phyloP scores from a whole-genome alignment of 2,113 vertebrate genomes.

The Siniperca chuatsi region DNA sequence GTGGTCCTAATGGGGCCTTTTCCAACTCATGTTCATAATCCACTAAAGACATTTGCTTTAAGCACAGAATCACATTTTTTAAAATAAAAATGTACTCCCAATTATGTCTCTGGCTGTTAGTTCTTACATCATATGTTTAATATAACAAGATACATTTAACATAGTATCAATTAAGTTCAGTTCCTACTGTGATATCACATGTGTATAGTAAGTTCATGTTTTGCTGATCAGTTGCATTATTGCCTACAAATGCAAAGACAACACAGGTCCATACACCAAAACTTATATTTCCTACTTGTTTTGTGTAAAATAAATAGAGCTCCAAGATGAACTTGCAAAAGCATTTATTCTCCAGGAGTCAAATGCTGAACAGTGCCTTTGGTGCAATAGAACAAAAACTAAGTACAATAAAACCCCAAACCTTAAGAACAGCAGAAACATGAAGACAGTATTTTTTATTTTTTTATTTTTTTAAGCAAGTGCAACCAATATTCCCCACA shows the following conservation, averaged over 20 bases:
- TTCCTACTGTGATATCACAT: too few species aligned
- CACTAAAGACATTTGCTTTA: conserved; percentile 58
- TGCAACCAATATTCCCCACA: conserved; percentile 50
- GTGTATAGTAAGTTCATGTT: not conserved
- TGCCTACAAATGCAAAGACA: not conserved
- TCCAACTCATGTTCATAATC: conserved; percentile 58
- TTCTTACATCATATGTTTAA: not conserved
- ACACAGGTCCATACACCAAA: not conserved
- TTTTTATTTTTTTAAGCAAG: not conserved
- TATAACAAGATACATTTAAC: not conserved
- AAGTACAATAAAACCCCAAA: conserved; percentile 56
- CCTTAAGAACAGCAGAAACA: conserved; percentile 56
- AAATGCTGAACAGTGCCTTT: conserved; percentile 38
- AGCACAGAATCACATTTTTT: conserved; percentile 51
- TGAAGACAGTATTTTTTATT: conserved; percentile 12
- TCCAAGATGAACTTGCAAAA: conserved; percentile 58
- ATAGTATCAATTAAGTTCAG: not conserved
- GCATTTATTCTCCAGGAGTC: conserved; percentile 64
- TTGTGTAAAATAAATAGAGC: not conserved
- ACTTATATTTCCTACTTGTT: not conserved
- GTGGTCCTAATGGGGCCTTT: conserved; percentile 52
- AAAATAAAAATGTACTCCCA: conserved; percentile 73
- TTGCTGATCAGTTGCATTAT: not conserved
- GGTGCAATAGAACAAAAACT: conserved; percentile 43
- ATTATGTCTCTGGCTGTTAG: not conserved